These are phyloP conservation scores for Sciurus carolinensis DNA, from an alignment of 2,797 vertebrate genomes.

Conservation along the genomic window DNA sequence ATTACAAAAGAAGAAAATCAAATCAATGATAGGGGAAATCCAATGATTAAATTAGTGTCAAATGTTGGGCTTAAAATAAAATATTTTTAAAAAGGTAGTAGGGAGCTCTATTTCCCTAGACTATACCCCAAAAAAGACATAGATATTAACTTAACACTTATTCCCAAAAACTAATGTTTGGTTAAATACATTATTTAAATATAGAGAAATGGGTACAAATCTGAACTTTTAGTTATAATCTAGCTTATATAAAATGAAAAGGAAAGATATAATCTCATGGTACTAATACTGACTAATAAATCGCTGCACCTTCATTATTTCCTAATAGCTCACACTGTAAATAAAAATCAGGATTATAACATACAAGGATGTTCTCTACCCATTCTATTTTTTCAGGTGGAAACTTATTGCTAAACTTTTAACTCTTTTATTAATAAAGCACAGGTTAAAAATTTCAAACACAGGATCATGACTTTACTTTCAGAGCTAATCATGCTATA, in stretches of 20 bases:
- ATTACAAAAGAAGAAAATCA: slow-evolving; percentile 66
- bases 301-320: background rate
- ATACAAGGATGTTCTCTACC: background rate
- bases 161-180: slow-evolving; percentile 32
- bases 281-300: slow-evolving; percentile 7
- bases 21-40: slow-evolving; percentile 69
- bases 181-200: slow-evolving; percentile 58
- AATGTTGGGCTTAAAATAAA: background rate
- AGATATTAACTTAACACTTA: slow-evolving; percentile 29
- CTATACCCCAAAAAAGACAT: slow-evolving; percentile 20
- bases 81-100: slow-evolving; percentile 18
- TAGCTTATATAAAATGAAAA: slow-evolving; percentile 63
- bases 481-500: background rate
- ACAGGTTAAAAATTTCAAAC: slow-evolving; percentile 54
- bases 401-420: slow-evolving; percentile 23
- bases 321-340: slow-evolving; percentile 4
- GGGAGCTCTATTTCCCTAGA: slow-evolving; percentile 62
- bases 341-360: slow-evolving; percentile 29
- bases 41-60: slow-evolving; percentile 59
- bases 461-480: background rate
- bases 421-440: background rate
- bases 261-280: background rate
- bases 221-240: slow-evolving; percentile 42
- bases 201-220: slow-evolving; percentile 51
- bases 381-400: slow-evolving; percentile 13